Percentiles rank a stretch among this genome's conserved stretches.
Conservation (phyloP, 2,113 vertebrate species). For the Datnioides undecimradiatus region DNA sequence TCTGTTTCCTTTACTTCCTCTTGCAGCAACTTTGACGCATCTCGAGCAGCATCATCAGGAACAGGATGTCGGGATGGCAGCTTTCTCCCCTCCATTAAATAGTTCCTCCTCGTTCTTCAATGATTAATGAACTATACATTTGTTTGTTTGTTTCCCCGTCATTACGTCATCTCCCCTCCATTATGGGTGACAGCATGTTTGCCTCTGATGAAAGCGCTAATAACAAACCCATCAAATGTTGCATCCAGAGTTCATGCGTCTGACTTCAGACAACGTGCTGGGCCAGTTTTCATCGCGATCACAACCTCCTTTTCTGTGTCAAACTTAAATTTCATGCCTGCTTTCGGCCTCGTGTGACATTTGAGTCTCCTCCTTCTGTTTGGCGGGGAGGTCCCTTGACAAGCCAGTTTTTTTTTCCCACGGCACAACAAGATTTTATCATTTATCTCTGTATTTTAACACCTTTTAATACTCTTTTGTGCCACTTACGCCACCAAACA, state of each 20-base stretch:
- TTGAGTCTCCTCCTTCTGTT: conserved; percentile 47
- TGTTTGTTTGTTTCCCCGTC: conserved; percentile 31
- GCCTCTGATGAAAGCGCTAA: not conserved
- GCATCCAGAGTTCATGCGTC: not conserved
- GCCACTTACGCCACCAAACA: not conserved
- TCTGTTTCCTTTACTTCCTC: not conserved
- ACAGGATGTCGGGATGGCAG: conserved; percentile 26
- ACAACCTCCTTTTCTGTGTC: conserved; percentile 11
- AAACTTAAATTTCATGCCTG: conserved; percentile 18
- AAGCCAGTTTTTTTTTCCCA: conserved; percentile 4
- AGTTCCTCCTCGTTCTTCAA: conserved; percentile 26
- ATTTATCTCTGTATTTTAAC: conserved; percentile 8
- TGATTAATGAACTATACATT: conserved; percentile 40
- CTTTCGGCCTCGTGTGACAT: conserved; percentile 51
- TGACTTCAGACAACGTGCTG: not conserved
- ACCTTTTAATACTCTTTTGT: not conserved
- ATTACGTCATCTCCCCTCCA: conserved; percentile 21
- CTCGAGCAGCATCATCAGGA: not conserved
- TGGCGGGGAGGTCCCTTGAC: conserved; percentile 37
- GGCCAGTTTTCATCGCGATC: not conserved
- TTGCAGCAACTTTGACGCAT: not conserved
- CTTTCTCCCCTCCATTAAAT: conserved; percentile 39
- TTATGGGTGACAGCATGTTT: conserved; percentile 16
- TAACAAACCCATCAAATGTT: not conserved
- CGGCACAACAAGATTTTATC: not conserved